A percentile compares a stretch with the other conserved stretches of the same genome.
Conservation (phyloP, 2,888 invertebrate species). For the Cephus pygmeus region DNA sequence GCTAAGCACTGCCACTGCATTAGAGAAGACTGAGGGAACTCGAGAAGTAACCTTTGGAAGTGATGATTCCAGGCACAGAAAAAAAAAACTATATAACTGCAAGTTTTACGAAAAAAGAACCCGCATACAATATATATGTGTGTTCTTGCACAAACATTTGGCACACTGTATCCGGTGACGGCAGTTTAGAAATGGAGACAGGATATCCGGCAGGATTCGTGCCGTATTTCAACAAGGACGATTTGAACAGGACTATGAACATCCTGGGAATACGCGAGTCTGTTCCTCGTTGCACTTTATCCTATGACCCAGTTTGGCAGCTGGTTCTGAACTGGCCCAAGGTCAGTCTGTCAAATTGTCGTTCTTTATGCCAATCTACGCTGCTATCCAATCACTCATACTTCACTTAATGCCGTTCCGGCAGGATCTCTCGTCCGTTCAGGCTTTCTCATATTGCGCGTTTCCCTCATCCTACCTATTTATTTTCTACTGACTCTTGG, state of each 20-base stretch:
- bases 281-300: slow-evolving; percentile 1
- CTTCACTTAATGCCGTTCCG: not conserved
- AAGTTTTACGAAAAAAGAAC: not conserved
- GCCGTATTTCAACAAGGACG: not conserved
- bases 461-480: not conserved
- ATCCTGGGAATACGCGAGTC: slow-evolving; percentile 1
- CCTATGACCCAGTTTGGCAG: slow-evolving; percentile 30
- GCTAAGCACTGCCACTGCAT: not conserved
- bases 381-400: slow-evolving; percentile 4
- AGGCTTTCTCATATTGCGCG: not conserved
- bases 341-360: slow-evolving; percentile 50
- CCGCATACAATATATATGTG: not conserved
- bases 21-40: not conserved
- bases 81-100: not conserved
- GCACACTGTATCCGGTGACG: not conserved
- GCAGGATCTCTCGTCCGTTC: not conserved
- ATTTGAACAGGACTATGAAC: not conserved
- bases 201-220: not conserved
- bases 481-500: not conserved
- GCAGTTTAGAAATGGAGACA: not conserved
- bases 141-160: not conserved
- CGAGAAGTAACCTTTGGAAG: slow-evolving; percentile 8
- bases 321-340: slow-evolving; percentile 51
- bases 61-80: slow-evolving; percentile 10
- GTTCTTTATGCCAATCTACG: slow-evolving; percentile 7